Evolutionary conservation across 2,113 vertebrate genomes (phyloP), one percentile per base, ranked within the genome.

Genomic region (Otus sunia): DNA sequence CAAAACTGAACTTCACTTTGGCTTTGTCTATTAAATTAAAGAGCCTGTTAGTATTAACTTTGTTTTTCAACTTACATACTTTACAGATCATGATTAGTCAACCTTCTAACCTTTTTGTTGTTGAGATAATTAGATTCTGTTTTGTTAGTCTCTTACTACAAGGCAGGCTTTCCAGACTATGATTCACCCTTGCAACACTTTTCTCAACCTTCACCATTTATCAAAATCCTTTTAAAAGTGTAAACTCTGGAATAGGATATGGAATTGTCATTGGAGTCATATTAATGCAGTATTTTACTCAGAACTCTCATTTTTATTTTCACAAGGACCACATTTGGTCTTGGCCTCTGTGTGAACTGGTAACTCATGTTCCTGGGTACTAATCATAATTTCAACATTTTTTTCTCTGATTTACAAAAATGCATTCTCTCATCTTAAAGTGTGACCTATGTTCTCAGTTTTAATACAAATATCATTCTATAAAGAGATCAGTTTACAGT

Each of bases 121-220:
- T 90, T 93, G 39, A 87, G 50, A 83, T 83, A 94, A 94, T 94
- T 89, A 76, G 34, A 58, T 91, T 89, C 45, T 75, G 14, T 85
- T 96, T 92, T 2, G 2, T 73, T 79, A 82, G 71, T 69, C 27
- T 94, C 41, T 79, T 82, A 72, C 77, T 90, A 85, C 58, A 79
- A 88, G 41, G 19, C 17, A 80, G 45, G 10, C 29, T 96, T 95
- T 96, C 29, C 49, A 93, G 84, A 27, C 62, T 90, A 4, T 72
- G 71, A 92, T 72, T 92, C 62, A 83, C 86, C 67, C n/a, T 86
- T 88, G 14, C 50, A 80, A 92, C 36, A 34, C 60, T 88, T 88
- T 93, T 92, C 45, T 93, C 39, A 86, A 60, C 45, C 26, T 83
- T 93, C 25, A 29, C 9, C 5, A 9, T 76, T 94, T 88, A 60